Conservation (phyloP, 2,888 invertebrate species). For the Drosophila paracracens region DNA sequence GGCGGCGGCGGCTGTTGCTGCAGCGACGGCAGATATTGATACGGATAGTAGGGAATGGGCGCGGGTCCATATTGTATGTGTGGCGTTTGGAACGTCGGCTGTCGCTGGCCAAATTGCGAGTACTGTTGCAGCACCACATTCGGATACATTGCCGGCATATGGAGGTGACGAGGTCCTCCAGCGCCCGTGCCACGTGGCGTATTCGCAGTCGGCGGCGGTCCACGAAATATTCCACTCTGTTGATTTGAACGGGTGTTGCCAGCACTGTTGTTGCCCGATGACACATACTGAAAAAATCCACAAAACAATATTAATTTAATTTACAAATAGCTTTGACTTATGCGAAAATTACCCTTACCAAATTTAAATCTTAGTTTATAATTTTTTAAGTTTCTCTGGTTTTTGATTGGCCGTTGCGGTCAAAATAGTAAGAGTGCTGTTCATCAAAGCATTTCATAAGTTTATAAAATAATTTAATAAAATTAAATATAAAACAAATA, state of each 20-base stretch:
- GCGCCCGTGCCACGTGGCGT: conserved; percentile 49
- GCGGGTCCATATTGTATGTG: conserved; percentile 75
- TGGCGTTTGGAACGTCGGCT: conserved; percentile 73
- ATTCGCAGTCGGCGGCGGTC: conserved; percentile 74
- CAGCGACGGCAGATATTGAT: conserved; percentile 63
- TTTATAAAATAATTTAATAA: background rate
- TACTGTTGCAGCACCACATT: conserved; percentile 79
- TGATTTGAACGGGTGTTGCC: conserved; percentile 78
- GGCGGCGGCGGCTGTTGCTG: conserved; percentile 75
- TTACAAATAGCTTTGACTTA: conserved; percentile 4
- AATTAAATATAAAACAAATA: background rate
- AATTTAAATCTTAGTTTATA: background rate
- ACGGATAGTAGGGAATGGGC: conserved; percentile 66
- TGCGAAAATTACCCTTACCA: background rate
- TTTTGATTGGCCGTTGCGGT: background rate
- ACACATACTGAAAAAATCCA: conserved; percentile 72
- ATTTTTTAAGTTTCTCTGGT: background rate
- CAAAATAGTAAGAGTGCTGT: background rate
- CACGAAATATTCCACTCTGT: conserved; percentile 79
- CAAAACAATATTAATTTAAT: conserved; percentile 4
- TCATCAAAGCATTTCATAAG: background rate
- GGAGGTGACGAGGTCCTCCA: conserved; percentile 72
- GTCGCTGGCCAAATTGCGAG: conserved; percentile 74
- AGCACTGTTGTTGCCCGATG: conserved; percentile 78
- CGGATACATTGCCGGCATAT: conserved; percentile 78